Conservation (phyloP, 2,113 vertebrate genomes). For the Rattus rattus region DNA sequence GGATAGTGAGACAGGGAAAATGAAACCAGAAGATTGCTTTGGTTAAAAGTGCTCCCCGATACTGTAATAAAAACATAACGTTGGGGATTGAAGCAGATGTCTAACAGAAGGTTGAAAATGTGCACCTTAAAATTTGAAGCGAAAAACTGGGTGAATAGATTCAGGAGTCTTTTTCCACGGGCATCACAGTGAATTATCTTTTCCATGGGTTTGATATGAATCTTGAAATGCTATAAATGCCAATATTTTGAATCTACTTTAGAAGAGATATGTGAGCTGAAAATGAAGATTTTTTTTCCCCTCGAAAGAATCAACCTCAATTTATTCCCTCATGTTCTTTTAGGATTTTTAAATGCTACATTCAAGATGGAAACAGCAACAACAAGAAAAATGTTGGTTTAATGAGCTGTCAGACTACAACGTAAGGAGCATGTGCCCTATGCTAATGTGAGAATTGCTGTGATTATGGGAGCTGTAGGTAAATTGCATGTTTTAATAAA, state of each 20-base stretch:
- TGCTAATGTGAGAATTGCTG: not conserved
- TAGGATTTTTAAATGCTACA: conserved; percentile 50
- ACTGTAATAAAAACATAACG: not conserved
- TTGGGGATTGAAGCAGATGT: not conserved
- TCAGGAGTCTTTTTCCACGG: not conserved
- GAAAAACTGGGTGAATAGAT: conserved; percentile 19
- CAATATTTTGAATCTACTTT: conserved; percentile 45
- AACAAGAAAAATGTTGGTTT: conserved; percentile 34
- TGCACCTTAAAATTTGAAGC: not conserved
- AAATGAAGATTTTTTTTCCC: not conserved
- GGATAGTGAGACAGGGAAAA: not conserved
- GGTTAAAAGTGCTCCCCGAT: not conserved
- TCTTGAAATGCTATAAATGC: conserved; percentile 63
- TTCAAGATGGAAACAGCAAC: conserved; percentile 59
- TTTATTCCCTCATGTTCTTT: conserved; percentile 51
- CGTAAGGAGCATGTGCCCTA: not conserved
- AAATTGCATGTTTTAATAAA: conserved; percentile 66
- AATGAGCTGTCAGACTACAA: conserved; percentile 35
- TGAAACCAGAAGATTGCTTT: not conserved
- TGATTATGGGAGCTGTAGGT: conserved; percentile 49
- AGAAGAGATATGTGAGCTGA: conserved; percentile 15
- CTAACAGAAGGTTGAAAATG: not conserved
- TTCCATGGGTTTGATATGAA: conserved; percentile 24
- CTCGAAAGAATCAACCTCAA: not conserved
- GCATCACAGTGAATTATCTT: conserved; percentile 37